Evolutionary conservation across 2,888 invertebrate species (phyloP), one percentile per base, ranked within the genome.

Genomic region (Stenurella melanura): DNA sequence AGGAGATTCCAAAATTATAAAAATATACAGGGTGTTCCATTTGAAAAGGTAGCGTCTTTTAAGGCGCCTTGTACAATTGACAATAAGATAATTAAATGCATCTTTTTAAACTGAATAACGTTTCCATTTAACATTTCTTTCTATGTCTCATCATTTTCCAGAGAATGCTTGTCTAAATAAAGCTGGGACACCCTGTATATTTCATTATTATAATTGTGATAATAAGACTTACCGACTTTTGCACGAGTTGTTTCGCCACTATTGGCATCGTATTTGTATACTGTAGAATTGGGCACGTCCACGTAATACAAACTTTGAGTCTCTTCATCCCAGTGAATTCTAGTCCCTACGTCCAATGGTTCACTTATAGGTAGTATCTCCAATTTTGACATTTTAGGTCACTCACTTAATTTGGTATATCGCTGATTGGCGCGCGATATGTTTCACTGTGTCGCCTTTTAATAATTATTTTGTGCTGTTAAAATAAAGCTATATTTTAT

Each of bases 301-400:
- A 94, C 93, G 87, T 91, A 94, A 88, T 93, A 94, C 4, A 94
- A 90, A 57, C 90, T 92, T 86, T 93, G 92, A 50, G 91, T 90
- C 34, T 87, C 87, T 58, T 90, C 89, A 87, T 93, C 93, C 94
- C 94, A 95, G 87, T 94, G 94, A 0, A 94, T 94, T 26, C 94
- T 94, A 88, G 95, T 94, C 76, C 94, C 94, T 38, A 92, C 87
- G 61, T 78, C 78, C 34, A 72, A n/a, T n/a, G 74, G 58, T 50
- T 70, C 58, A 66, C 74, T 74, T 34, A 73, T 73, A 7, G 66
- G 66, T 42, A 67, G 67, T 34, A 73, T 66, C 38, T 73, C 73
- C 0, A 67, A 15, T 66, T 73, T 67, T 15, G 73, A 73, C 73
- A 73, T 66, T n/a, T 18, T 42, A 4, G 10, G 17, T 34, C 21